Base-by-base conservation (phyloP, 2,888 invertebrate species). In the Anaspis maculata region DNA sequence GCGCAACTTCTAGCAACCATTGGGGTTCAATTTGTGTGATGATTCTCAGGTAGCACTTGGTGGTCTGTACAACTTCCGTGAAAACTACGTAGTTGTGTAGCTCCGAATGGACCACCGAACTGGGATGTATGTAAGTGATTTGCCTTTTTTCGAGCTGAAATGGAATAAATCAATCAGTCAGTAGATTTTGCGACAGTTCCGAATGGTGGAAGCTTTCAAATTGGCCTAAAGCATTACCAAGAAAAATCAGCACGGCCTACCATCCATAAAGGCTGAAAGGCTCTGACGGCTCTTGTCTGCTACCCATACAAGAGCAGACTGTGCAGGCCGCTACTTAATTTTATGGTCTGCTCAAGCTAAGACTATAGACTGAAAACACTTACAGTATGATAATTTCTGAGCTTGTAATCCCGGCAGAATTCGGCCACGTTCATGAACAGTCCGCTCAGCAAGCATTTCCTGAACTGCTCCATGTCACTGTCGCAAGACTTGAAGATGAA, bases 381-480 rank as follows among this genome's bases (percentile, higher is more conserved):
- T 63, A 83, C 76, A 30, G 80, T 78, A 36, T 76, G 57, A 57
- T 85, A 87, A 48, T 73, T 73, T 10, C 19, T 42, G n/a, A n/a
- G n/a, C n/a, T n/a, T n/a, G n/a, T 77, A 79, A 48, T 84, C 83
- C 30, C 74, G 75, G 48, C 81, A 68, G 13, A 87, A 62, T 67
- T 88, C 84, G 2, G 94, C 94, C 45, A 88, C 74, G 66, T 92
- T 92, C 58, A 82, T 83, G 60, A 84, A 89, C 32, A 94, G 68
- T 1, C 92, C 92, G 32, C 77, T 73, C 7, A 89, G 59, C 15
- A 95, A 66, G 60, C 90, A 87, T 61, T 85, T 87, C 34, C 90
- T 68, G 30, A 81, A 69, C 66, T 75, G 74, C 51, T 80, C 79
- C 39, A 69, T 62, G 15, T 74, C 70, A 15, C 68, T 66, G 3